A percentile compares a stretch with the other conserved stretches of the same genome.
These are phyloP conservation scores for Pentalonia nigronervosa DNA, from an alignment of 1,140 invertebrate genomes.

Conservation along the genomic window DNA sequence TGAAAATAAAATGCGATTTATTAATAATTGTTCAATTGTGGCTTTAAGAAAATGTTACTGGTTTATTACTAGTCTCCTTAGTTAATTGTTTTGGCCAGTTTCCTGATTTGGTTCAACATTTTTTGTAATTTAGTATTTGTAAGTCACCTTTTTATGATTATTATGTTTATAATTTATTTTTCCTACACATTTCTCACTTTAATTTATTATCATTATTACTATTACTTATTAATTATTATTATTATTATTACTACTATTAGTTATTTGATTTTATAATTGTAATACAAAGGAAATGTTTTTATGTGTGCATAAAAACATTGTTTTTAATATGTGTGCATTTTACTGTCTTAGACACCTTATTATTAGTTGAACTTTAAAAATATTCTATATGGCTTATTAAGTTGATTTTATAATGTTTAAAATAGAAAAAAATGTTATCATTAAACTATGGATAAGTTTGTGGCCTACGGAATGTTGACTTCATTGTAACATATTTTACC, in stretches of 20 bases:
- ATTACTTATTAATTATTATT: slow-evolving; percentile 10
- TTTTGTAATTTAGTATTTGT: slow-evolving; percentile 21
- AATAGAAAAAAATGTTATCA: neutral
- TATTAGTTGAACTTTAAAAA: neutral
- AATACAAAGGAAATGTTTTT: neutral
- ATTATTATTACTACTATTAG: neutral
- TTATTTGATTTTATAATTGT: neutral
- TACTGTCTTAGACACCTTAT: neutral
- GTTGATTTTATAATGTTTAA: neutral
- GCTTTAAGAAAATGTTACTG: neutral
- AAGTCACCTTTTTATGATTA: neutral
- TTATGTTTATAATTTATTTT: neutral
- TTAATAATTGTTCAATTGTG: neutral
- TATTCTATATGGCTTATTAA: neutral
- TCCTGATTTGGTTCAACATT: neutral
- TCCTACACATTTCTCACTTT: neutral
- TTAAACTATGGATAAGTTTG: neutral
- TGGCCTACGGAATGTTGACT: neutral
- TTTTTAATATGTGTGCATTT: neutral
- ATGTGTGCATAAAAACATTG: too few relatives aligned
- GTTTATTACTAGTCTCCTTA: slow-evolving; percentile 41
- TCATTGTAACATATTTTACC: neutral
- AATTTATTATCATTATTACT: slow-evolving; percentile 1
- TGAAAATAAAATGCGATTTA: slow-evolving; percentile 1
- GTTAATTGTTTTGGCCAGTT: slow-evolving; percentile 22